phyloP scores from a whole-genome alignment of 2,888 invertebrate species.

The Ectemnius lituratus region DNA sequence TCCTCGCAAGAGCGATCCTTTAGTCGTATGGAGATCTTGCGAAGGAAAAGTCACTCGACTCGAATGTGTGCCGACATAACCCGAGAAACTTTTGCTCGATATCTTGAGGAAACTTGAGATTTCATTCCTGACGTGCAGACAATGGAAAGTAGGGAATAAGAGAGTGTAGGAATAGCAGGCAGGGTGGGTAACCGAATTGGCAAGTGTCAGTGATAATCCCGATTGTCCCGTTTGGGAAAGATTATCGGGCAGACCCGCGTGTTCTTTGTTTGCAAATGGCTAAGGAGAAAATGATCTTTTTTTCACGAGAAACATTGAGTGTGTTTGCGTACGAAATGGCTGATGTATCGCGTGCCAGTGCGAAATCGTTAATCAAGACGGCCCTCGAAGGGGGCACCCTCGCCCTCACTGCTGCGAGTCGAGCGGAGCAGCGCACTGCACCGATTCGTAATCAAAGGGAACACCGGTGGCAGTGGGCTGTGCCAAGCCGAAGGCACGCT shows the following conservation, averaged over 20 bases:
- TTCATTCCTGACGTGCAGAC: no score
- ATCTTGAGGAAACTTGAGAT: no score
- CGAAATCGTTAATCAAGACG: conserved; percentile 58
- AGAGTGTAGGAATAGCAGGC: no score
- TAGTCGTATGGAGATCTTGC: conserved; percentile 2
- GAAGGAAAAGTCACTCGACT: background rate
- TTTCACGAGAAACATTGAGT: background rate
- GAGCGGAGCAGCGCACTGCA: conserved; percentile 27
- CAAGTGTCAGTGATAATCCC: no score
- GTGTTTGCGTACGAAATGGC: background rate
- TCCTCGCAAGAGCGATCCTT: conserved; percentile 11
- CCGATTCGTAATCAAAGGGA: conserved; percentile 44
- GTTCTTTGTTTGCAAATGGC: no score
- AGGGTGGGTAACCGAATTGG: no score
- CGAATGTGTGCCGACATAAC: background rate
- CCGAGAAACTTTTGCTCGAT: no score
- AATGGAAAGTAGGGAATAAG: no score
- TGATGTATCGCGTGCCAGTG: conserved; percentile 46
- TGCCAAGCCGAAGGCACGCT: no score
- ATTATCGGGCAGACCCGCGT: no score
- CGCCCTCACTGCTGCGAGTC: conserved; percentile 11
- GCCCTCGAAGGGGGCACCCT: conserved; percentile 39
- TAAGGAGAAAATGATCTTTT: background rate
- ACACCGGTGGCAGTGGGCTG: conserved; percentile 10
- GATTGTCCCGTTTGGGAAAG: no score